These are phyloP conservation scores for Drosophila sucinea DNA, from an alignment of 1,140 invertebrate genomes.

Conservation along the genomic window DNA sequence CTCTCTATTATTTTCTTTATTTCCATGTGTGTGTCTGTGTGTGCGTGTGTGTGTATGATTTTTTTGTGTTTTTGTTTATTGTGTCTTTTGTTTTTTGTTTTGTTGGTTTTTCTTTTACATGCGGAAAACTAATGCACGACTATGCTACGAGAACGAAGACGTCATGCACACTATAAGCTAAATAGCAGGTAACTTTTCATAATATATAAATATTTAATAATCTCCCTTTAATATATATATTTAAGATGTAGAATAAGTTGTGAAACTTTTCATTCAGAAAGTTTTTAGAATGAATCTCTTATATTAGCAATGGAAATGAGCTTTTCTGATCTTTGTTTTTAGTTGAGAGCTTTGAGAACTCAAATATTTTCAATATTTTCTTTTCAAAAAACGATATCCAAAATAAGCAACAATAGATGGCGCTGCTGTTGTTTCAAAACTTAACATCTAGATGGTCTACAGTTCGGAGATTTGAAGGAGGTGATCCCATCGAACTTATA, in stretches of 20 bases:
- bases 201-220: slow-evolving; percentile 22
- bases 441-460: not conserved
- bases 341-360: not conserved
- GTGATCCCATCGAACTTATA: too few species aligned
- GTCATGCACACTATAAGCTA: slow-evolving; percentile 83
- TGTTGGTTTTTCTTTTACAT: slow-evolving; percentile 82
- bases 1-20: slow-evolving; percentile 42
- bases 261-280: slow-evolving; percentile 15
- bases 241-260: not conserved
- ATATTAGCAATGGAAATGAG: slow-evolving; percentile 11
- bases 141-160: slow-evolving; percentile 83
- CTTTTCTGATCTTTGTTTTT: slow-evolving; percentile 8
- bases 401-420: slow-evolving; percentile 14
- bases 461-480: not conserved
- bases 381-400: not conserved
- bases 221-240: not conserved
- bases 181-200: slow-evolving; percentile 77
- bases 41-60: slow-evolving; percentile 20
- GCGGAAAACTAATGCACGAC: slow-evolving; percentile 79
- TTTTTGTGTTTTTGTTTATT: slow-evolving; percentile 42
- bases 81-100: slow-evolving; percentile 71
- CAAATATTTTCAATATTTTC: not conserved
- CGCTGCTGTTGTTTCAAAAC: not conserved
- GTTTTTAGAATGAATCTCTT: slow-evolving; percentile 39
- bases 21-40: slow-evolving; percentile 28